phyloP scores from a whole-genome alignment of 2,888 invertebrate species.

The Liodrosophila aerea region DNA sequence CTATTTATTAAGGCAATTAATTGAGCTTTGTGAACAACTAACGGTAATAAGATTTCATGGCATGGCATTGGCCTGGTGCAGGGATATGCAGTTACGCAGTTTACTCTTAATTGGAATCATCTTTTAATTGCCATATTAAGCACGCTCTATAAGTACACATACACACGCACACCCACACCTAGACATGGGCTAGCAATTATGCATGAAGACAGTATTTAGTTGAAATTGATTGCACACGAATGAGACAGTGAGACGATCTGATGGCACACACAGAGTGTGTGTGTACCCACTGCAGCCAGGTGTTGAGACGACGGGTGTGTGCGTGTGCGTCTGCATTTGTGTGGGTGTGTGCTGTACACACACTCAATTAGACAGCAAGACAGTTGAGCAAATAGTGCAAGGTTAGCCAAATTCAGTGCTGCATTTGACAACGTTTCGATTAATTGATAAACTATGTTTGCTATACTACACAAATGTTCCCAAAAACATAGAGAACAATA shows the following conservation, averaged over 20 bases:
- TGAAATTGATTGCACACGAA: conserved; percentile 67
- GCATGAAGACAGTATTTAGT: conserved; percentile 70
- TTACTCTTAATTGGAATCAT: conserved; percentile 69
- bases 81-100: conserved; percentile 18
- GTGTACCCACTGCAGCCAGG: conserved; percentile 31
- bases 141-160: conserved; percentile 43
- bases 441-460: conserved; percentile 48
- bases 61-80: conserved; percentile 28
- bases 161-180: conserved; percentile 7
- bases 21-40: conserved; percentile 17
- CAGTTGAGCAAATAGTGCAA: conserved; percentile 53
- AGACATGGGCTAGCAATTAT: conserved; percentile 51
- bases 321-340: conserved; percentile 13
- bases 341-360: conserved; percentile 7
- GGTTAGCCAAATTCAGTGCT: conserved; percentile 32
- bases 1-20: conserved; percentile 60
- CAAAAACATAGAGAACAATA: background rate
- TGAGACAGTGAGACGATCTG: conserved; percentile 42
- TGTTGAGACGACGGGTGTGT: conserved; percentile 20
- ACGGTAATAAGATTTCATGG: conserved; percentile 50
- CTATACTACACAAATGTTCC: conserved; percentile 1
- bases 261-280: conserved; percentile 3
- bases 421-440: conserved; percentile 40
- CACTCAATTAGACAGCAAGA: conserved; percentile 62
- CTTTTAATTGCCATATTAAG: conserved; percentile 74